Evolutionary conservation across 2,797 vertebrate genomes (phyloP).

Genomic region (Streptopelia turtur): DNA sequence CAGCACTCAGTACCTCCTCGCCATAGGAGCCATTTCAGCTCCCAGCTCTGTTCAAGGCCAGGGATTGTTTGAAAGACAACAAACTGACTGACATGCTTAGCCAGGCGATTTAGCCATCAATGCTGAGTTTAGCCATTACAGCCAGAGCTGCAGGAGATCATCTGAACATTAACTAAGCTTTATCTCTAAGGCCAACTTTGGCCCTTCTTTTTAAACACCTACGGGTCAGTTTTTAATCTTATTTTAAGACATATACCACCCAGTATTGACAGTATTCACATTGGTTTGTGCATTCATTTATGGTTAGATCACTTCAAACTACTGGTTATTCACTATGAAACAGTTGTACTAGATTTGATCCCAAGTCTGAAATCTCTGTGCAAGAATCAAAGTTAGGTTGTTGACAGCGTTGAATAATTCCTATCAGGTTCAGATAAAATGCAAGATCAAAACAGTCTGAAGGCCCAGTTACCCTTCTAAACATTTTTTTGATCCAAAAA

Average conservation of each 20-base stretch:
- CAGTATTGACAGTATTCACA: background rate
- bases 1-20: fast-evolving
- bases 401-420: background rate
- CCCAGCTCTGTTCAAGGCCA: background rate
- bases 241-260: background rate
- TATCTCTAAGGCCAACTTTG: background rate
- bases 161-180: background rate
- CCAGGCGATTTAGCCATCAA: background rate
- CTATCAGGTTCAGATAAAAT: background rate
- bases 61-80: background rate
- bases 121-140: background rate
- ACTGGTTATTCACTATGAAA: background rate
- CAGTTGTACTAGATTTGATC: background rate
- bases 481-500: background rate
- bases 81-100: background rate
- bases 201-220: background rate
- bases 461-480: background rate
- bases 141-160: background rate
- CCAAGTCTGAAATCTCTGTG: background rate
- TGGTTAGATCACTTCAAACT: background rate
- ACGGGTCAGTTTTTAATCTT: background rate
- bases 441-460: background rate
- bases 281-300: background rate
- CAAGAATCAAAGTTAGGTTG: background rate
- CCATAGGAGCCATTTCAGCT: background rate